Base-by-base conservation (phyloP, 1,140 invertebrate genomes). In the Pseudomyrmex gracilis region DNA sequence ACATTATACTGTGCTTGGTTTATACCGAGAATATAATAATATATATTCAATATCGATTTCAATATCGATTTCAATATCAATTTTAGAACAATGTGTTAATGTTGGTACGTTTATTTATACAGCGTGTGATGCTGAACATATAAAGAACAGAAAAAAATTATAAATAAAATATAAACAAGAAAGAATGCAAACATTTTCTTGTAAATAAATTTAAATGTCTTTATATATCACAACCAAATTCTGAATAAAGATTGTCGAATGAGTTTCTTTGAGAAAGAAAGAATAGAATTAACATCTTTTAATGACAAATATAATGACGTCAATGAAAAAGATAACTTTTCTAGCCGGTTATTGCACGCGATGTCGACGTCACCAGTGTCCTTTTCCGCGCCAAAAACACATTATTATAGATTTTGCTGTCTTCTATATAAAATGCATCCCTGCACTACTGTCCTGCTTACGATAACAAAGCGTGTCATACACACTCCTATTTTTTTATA, bases 341-440 rank as follows among this genome's bases (percentile, higher is more conserved):
- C 43, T 58, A 49, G 47, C 20, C 66, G 55, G 34, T 49, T 43
- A 49, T 58, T 61, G 53, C 43, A 71, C 60, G 47, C 43, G 5
- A 34, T 15, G 45, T 4, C 20, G 20, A 80, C 66, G 55, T 71
- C 76, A 80, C 3, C n/a, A 49, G 3, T 12, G 55, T 80, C 66
- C 66, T 49, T 71, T 80, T 80, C 66, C 53, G 66, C 55, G 66
- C 45, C 66, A 80, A 60, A 80, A 80, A 47, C 51, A 22, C 45
- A 80, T 80, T 80, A 70, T 70, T 80, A 70, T 70, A 80, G 76
- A 80, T 70, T 80, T 58, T 78, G 12, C 20, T 15, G 20, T n/a
- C 43, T 70, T n/a, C 20, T 49, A 47, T 58, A 34, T 12, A 51
- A 80, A 58, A 49, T 43, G 13, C 53, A 60, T 80, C 20, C 2